phyloP scores from a whole-genome alignment of 1,140 invertebrate species.

The Magallana gigas region DNA sequence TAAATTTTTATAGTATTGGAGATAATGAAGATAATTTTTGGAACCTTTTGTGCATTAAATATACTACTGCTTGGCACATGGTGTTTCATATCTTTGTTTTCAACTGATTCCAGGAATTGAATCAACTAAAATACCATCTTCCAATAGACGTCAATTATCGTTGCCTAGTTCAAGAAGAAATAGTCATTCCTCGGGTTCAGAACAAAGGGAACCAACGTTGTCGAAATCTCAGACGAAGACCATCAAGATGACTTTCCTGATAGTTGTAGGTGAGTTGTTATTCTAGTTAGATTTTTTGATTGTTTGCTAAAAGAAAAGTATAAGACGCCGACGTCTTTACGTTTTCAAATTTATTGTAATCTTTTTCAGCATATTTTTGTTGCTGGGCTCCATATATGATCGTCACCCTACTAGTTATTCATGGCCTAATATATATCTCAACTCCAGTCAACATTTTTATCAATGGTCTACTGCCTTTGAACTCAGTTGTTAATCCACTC shows the following conservation, averaged over 20 bases:
- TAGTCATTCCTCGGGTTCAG: not conserved
- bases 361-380: not conserved
- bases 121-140: not conserved
- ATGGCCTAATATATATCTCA: not conserved
- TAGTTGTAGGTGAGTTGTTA: not conserved
- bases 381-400: not conserved
- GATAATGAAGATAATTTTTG: too few species aligned
- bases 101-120: not conserved
- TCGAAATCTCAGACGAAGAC: not conserved
- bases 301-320: too few species aligned
- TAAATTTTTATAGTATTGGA: too few species aligned
- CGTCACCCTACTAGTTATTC: not conserved
- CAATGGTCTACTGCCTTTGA: not conserved
- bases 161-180: not conserved
- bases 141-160: not conserved
- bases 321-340: too few species aligned
- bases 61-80: too few species aligned
- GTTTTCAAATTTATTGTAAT: too few species aligned
- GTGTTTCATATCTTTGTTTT: too few species aligned
- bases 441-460: not conserved
- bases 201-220: not conserved
- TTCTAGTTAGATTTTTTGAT: too few species aligned
- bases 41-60: too few species aligned
- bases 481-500: not conserved
- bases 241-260: conserved; percentile 2